Evolutionary conservation across 2,888 invertebrate species (phyloP).

Genomic region (Papilio elwesi): DNA sequence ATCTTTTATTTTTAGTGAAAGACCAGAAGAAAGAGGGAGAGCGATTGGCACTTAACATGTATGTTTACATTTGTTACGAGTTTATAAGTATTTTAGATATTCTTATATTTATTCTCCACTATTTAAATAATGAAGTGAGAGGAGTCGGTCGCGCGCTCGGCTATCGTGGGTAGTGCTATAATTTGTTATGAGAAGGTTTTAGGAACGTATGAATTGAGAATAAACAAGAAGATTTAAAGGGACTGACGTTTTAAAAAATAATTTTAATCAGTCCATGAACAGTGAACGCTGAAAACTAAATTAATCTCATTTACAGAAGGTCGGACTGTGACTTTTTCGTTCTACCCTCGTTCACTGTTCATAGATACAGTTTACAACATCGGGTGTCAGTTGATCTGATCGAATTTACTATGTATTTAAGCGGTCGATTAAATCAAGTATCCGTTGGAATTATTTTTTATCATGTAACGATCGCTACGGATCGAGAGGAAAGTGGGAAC

Average conservation of each 20-base stretch:
- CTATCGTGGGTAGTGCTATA: conserved; percentile 51
- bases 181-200: conserved; percentile 50
- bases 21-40: conserved; percentile 61
- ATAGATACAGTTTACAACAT: conserved; percentile 64
- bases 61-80: conserved; percentile 85
- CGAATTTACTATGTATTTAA: conserved; percentile 84
- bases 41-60: conserved; percentile 70
- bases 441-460: conserved; percentile 70
- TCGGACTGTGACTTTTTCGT: conserved; percentile 44
- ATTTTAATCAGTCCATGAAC: conserved; percentile 59
- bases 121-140: conserved; percentile 73
- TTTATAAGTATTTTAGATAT: conserved; percentile 88
- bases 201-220: conserved; percentile 47
- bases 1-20: conserved; percentile 74
- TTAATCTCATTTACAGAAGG: conserved; percentile 52
- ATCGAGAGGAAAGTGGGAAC: conserved; percentile 65
- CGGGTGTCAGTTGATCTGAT: conserved; percentile 76
- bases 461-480: conserved; percentile 66
- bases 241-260: conserved; percentile 71
- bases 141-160: conserved; percentile 59
- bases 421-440: conserved; percentile 76
- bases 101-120: conserved; percentile 87
- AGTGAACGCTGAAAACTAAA: conserved; percentile 55
- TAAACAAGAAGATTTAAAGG: conserved; percentile 51
- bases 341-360: conserved; percentile 59